phyloP scores from a whole-genome alignment of 2,797 vertebrate species.

The Anas capensis region DNA sequence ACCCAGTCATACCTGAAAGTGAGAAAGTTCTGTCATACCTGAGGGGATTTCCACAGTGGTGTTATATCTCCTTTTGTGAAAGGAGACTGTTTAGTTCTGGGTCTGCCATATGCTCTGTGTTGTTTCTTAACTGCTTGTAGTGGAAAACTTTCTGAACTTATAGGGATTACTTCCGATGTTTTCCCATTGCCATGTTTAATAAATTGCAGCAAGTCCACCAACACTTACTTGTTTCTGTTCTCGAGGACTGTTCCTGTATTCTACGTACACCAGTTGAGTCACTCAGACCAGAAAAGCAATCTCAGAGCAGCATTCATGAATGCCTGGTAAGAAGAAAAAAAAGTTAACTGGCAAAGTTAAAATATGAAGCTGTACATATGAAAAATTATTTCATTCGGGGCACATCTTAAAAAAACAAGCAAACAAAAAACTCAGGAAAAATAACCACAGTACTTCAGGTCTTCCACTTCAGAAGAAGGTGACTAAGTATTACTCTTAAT shows the following conservation, averaged over 20 bases:
- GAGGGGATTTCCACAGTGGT: background rate
- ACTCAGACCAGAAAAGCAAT: slow-evolving; percentile 89
- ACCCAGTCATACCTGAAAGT: background rate
- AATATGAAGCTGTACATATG: background rate
- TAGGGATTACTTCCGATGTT: background rate
- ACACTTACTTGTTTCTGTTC: slow-evolving; percentile 47
- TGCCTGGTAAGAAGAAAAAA: slow-evolving; percentile 86
- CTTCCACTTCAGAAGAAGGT: background rate
- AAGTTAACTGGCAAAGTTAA: background rate
- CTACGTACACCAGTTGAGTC: slow-evolving; percentile 93
- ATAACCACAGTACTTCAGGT: background rate
- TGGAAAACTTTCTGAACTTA: background rate
- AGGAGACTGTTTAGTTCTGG: background rate
- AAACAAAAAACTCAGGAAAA: background rate
- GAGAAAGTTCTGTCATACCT: background rate
- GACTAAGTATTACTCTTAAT: background rate
- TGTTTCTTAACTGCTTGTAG: background rate
- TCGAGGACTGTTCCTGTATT: slow-evolving; percentile 96
- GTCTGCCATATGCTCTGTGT: background rate
- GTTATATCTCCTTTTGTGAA: background rate
- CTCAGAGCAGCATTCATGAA: slow-evolving; percentile 87
- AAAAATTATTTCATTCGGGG: background rate
- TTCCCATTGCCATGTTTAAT: background rate
- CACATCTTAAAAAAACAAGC: background rate
- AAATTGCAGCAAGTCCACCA: background rate